Percentiles rank a stretch among this genome's conserved stretches.
Conservation (phyloP, 2,888 invertebrate species). For the Acrobasis repandana region DNA sequence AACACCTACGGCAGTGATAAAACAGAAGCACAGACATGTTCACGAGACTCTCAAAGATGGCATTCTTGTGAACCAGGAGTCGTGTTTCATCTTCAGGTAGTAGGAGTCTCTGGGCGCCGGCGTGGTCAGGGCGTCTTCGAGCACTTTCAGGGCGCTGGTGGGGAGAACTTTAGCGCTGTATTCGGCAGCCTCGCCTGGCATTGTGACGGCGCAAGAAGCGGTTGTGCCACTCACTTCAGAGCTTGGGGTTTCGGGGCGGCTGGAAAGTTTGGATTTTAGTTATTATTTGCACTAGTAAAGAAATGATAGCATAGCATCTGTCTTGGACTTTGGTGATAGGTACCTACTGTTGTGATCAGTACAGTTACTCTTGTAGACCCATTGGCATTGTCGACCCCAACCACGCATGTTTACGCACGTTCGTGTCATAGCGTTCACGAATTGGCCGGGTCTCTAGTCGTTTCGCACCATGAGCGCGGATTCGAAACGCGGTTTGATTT, state of each 20-base stretch:
- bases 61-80: conserved; percentile 79
- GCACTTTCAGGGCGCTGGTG: conserved; percentile 81
- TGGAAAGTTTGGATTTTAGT: conserved; percentile 42
- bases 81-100: conserved; percentile 75
- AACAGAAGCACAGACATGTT: neutral
- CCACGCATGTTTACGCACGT: too few relatives aligned
- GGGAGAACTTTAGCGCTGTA: conserved; percentile 85
- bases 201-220: conserved; percentile 75
- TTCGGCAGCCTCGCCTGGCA: conserved; percentile 84
- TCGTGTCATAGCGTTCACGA: too few relatives aligned
- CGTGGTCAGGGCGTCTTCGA: conserved; percentile 85
- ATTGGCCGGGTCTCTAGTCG: too few relatives aligned
- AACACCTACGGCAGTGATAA: conserved; percentile 1
- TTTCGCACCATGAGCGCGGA: too few relatives aligned
- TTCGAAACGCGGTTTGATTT: too few relatives aligned
- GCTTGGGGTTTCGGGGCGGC: conserved; percentile 76
- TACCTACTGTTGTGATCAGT: too few relatives aligned
- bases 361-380: too few relatives aligned
- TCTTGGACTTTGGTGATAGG: too few relatives aligned
- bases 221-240: conserved; percentile 69
- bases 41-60: conserved; percentile 73
- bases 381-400: too few relatives aligned
- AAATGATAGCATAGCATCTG: too few relatives aligned
- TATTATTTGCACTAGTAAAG: too few relatives aligned
- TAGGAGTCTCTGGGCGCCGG: conserved; percentile 81